Conservation (phyloP, 2,888 invertebrate species). For the Apodemia mormo region DNA sequence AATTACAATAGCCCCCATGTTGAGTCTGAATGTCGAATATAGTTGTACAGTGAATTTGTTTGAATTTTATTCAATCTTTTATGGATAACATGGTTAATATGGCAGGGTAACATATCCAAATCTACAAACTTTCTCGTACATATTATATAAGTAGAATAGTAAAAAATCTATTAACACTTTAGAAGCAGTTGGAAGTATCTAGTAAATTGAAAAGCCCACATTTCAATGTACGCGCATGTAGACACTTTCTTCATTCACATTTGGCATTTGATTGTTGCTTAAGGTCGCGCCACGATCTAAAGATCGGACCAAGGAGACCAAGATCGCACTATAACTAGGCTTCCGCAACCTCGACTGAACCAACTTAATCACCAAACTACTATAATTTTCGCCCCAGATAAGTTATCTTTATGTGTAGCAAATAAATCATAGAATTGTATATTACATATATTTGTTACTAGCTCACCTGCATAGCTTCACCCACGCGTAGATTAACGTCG, state of each 20-base stretch:
- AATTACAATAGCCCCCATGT: background rate
- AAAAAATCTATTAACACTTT: background rate
- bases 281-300: background rate
- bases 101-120: too few relatives aligned
- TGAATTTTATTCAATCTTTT: too few relatives aligned
- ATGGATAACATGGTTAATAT: too few relatives aligned
- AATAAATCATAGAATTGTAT: background rate
- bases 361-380: constrained; percentile 12
- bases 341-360: constrained; percentile 12
- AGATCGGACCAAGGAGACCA: constrained; percentile 3
- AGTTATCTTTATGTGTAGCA: background rate
- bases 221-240: background rate
- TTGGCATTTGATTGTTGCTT: background rate
- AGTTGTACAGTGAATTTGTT: too few relatives aligned
- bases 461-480: background rate
- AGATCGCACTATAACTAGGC: background rate
- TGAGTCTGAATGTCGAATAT: too few relatives aligned
- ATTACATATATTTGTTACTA: background rate
- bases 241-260: constrained; percentile 1
- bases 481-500: too few relatives aligned
- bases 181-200: background rate
- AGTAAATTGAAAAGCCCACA: background rate
- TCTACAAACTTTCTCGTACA: too few relatives aligned
- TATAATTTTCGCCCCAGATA: constrained; percentile 8
- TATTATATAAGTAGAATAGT: background rate